Conservation (phyloP, 1,140 invertebrate species). For the Drosophila hydei region DNA sequence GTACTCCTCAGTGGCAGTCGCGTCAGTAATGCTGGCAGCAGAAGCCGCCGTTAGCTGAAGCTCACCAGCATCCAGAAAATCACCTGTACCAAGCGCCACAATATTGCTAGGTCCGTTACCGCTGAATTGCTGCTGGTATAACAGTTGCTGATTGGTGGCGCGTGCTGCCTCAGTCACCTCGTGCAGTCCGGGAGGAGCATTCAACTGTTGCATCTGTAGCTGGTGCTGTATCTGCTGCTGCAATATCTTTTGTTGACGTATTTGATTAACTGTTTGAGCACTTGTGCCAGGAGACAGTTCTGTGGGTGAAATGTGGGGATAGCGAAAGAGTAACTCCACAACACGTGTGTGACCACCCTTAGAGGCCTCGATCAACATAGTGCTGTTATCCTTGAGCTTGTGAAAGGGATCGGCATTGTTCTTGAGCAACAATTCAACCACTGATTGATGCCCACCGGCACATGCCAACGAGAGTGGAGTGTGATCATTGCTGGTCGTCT, state of each 20-base stretch:
- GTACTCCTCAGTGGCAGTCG: constrained; percentile 67
- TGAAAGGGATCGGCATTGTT: constrained; percentile 97
- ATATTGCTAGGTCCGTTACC: constrained; percentile 59
- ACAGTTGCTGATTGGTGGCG: constrained; percentile 83
- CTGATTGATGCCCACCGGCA: constrained; percentile 95
- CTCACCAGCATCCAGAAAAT: constrained; percentile 66
- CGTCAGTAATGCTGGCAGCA: constrained; percentile 50
- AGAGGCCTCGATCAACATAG: constrained; percentile 98
- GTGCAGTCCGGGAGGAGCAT: constrained; percentile 84
- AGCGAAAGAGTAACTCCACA: constrained; percentile 97
- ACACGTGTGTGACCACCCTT: constrained; percentile 98
- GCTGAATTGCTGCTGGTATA: constrained; percentile 79
- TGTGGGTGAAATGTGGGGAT: constrained; percentile 88
- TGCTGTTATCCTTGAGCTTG: constrained; percentile 99
- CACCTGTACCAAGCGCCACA: constrained; percentile 62
- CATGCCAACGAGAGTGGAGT: constrained; percentile 98
- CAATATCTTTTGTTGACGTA: constrained; percentile 80
- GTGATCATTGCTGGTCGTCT: constrained; percentile 99
- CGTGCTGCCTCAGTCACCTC: constrained; percentile 86
- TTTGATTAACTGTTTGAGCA: constrained; percentile 59
- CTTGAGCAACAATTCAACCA: constrained; percentile 95
- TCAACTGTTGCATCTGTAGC: constrained; percentile 78
- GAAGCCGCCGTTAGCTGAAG: constrained; percentile 57
- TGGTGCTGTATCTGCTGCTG: constrained; percentile 84
- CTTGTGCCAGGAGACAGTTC: constrained; percentile 67